Conservation (phyloP, 2,888 invertebrate genomes). For the Mycogona germanica region DNA sequence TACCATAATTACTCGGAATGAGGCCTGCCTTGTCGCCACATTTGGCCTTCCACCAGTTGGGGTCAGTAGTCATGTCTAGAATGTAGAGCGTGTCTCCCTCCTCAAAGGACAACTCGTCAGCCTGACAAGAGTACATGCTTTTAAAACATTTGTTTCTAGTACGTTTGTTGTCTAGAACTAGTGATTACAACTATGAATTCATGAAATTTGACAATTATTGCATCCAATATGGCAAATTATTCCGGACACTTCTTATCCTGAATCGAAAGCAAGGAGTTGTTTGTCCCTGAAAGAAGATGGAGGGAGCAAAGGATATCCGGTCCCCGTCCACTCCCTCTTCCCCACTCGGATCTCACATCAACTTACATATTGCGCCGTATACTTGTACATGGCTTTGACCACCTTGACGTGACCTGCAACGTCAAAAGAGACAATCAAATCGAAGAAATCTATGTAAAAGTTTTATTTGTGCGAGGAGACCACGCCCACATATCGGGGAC, state of each 20-base stretch:
- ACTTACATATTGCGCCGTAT: conserved; percentile 44
- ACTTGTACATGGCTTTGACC: conserved; percentile 43
- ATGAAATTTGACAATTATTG: too few species aligned
- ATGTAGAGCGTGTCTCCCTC: conserved; percentile 51
- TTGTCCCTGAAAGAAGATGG: too few species aligned
- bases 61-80: conserved; percentile 39
- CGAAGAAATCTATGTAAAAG: background rate
- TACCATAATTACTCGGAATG: conserved; percentile 49
- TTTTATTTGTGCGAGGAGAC: background rate
- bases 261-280: too few species aligned
- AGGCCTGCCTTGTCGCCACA: conserved; percentile 43
- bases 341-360: too few species aligned
- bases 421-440: background rate
- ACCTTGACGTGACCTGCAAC: conserved; percentile 42
- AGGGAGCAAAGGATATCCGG: too few species aligned
- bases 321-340: too few species aligned
- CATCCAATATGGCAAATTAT: too few species aligned
- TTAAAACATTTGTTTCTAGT: too few species aligned
- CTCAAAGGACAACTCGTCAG: conserved; percentile 48
- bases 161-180: too few species aligned
- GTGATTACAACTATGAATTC: too few species aligned
- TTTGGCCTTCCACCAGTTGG: conserved; percentile 45
- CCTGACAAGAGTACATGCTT: too few species aligned
- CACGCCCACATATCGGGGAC: background rate
- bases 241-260: too few species aligned